Evolutionary conservation across 2,113 vertebrate species (phyloP), one percentile per base, ranked within the genome.

Genomic region (Elephantulus edwardii): DNA sequence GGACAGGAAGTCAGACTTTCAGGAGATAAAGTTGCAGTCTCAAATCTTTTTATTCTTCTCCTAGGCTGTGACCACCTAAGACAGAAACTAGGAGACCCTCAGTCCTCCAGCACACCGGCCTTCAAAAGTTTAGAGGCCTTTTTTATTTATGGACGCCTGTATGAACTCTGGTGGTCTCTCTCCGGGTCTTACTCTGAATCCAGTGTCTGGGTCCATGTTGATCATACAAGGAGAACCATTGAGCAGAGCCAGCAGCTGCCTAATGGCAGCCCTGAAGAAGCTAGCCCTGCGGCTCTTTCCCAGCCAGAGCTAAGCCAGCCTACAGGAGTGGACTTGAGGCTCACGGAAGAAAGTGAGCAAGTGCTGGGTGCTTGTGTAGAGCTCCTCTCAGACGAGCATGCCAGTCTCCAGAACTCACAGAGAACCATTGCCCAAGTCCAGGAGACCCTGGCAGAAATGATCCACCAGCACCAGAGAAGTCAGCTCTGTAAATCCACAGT

Each of bases 141-240:
- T 35, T 93, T 98, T 83, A 95, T 93, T 48, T 99, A 99, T 8
- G 96, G 98, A 24, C 95, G 88, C 17, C 94, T 99, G 22, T 99
- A 99, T 72, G 95, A 98, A 12, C 74, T 97, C 75, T 99, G 99
- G 99, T 99, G 99, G 99, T 97, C 96, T 16, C 26, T 76, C 50
- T 93, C 92, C 54, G 66, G 62, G 52, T 86, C 83, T 22, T 74
- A 44, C 60, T 54, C 72, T 3, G 60, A 54, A 48, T 94, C 58
- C 64, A 93, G 8, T 16, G 7, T 88, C 77, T 90, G 91, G 92
- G 76, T 70, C 0, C 83, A 40, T 35, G 48, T 76, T 44, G 40
- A 35, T 33, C 81, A 81, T 12, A 28, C 30, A n/a, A 85, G 52
- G 64, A 82, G 30, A 5, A 68, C 89, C 38, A 13, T 2, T 33